Conservation (phyloP, 2,888 invertebrate genomes). For the Heliconius erato region DNA sequence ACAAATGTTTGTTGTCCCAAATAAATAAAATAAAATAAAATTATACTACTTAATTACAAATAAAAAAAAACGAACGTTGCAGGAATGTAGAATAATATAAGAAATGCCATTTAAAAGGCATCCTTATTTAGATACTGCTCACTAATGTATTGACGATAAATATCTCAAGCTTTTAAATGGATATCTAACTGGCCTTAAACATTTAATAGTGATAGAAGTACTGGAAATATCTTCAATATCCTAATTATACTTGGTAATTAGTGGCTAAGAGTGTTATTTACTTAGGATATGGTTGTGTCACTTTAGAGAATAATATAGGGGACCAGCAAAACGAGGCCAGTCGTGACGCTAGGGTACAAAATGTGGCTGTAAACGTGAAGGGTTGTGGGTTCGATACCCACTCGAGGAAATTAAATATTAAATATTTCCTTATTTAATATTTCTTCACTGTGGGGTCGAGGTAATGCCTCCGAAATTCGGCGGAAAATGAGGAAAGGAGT, state of each 20-base stretch:
- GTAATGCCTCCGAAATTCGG: too few species aligned
- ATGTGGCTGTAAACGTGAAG: too few species aligned
- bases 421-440: too few species aligned
- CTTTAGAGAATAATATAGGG: neutral
- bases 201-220: neutral
- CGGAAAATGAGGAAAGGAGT: too few species aligned
- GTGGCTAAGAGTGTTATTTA: neutral
- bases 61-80: neutral
- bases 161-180: slow-evolving; percentile 2
- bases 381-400: too few species aligned
- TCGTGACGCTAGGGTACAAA: too few species aligned
- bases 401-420: too few species aligned
- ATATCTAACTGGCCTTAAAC: slow-evolving; percentile 9
- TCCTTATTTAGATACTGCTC: slow-evolving; percentile 2
- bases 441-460: too few species aligned
- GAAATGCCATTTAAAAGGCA: slow-evolving; percentile 22
- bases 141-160: slow-evolving; percentile 19
- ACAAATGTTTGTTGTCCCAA: too few species aligned
- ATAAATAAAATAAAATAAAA: too few species aligned
- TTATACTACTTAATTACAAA: too few species aligned
- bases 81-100: neutral
- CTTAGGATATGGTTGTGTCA: neutral
- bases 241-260: slow-evolving; percentile 11
- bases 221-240: neutral
- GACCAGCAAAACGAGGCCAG: neutral